phyloP scores from a whole-genome alignment of 2,113 vertebrate species.

The Lepisosteus oculatus region DNA sequence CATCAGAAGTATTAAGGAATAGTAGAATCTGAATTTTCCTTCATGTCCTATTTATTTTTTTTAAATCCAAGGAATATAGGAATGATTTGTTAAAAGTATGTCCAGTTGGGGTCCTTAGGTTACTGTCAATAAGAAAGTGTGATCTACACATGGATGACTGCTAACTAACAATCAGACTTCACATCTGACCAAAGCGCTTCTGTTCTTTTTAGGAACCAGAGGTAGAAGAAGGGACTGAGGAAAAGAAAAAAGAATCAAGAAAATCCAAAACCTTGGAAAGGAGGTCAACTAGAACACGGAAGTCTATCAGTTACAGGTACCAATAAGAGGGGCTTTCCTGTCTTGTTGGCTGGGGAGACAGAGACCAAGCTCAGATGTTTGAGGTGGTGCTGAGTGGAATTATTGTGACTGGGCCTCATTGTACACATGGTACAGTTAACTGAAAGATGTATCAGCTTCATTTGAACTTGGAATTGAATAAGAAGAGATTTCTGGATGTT shows the following conservation, averaged over 20 bases:
- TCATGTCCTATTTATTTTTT: too few species aligned
- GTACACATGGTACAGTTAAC: not conserved
- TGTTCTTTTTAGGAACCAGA: constrained; percentile 67
- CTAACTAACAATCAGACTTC: not conserved
- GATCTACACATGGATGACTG: too few species aligned
- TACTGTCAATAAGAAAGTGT: too few species aligned
- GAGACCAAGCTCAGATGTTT: too few species aligned
- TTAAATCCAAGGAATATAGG: too few species aligned
- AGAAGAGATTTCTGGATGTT: too few species aligned
- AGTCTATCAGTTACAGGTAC: constrained; percentile 96
- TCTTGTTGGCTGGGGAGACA: too few species aligned
- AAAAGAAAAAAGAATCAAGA: constrained; percentile 88
- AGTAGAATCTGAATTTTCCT: too few species aligned
- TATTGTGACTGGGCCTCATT: not conserved
- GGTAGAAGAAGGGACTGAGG: constrained; percentile 69
- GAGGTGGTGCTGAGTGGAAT: not conserved
- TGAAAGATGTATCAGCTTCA: not conserved
- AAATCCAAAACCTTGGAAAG: constrained; percentile 86
- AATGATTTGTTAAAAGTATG: too few species aligned
- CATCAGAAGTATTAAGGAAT: too few species aligned
- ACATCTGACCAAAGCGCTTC: not conserved
- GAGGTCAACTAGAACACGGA: constrained; percentile 87
- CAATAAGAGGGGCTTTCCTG: not conserved
- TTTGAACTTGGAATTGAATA: too few species aligned
- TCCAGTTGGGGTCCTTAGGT: too few species aligned